A percentile compares a stretch with the other conserved stretches of the same genome.
phyloP scores from a whole-genome alignment of 2,797 vertebrate species.

The Sebastes ruberrimus region DNA sequence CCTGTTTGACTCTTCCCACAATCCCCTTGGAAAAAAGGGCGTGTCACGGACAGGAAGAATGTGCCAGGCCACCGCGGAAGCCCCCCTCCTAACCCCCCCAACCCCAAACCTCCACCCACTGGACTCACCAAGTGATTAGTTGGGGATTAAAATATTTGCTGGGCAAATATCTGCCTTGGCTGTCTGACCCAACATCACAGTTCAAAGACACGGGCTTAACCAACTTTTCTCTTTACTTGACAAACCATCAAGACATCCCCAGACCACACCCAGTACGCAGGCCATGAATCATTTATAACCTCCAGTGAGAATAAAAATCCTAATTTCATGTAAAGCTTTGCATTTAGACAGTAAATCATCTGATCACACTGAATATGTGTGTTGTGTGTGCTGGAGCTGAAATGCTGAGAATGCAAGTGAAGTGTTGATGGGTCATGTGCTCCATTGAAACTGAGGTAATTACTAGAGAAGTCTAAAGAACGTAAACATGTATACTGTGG shows the following conservation, averaged over 20 bases:
- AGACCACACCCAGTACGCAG: conserved; percentile 65
- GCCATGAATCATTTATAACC: conserved; percentile 47
- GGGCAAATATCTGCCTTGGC: conserved; percentile 96
- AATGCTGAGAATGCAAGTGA: conserved; percentile 37
- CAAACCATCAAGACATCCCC: conserved; percentile 69
- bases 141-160: conserved; percentile 99
- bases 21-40: conserved; percentile 77
- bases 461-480: conserved; percentile 11
- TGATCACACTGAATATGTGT: conserved; percentile 8
- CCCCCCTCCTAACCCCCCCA: conserved; percentile 35
- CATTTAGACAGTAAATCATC: conserved; percentile 11
- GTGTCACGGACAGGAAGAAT: conserved; percentile 80
- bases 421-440: conserved; percentile 44
- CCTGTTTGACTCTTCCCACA: conserved; percentile 78
- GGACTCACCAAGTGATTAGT: conserved; percentile 98
- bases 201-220: conserved; percentile 84
- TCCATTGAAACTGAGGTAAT: conserved; percentile 44
- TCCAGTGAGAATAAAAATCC: conserved; percentile 4
- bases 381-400: conserved; percentile 8
- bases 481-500: conserved; percentile 33
- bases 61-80: conserved; percentile 77
- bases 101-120: conserved; percentile 71
- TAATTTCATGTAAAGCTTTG: conserved; percentile 19
- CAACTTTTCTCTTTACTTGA: conserved; percentile 78
- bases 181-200: conserved; percentile 82